phyloP scores from a whole-genome alignment of 1,140 invertebrate species.

The Harpegnathos saltator region DNA sequence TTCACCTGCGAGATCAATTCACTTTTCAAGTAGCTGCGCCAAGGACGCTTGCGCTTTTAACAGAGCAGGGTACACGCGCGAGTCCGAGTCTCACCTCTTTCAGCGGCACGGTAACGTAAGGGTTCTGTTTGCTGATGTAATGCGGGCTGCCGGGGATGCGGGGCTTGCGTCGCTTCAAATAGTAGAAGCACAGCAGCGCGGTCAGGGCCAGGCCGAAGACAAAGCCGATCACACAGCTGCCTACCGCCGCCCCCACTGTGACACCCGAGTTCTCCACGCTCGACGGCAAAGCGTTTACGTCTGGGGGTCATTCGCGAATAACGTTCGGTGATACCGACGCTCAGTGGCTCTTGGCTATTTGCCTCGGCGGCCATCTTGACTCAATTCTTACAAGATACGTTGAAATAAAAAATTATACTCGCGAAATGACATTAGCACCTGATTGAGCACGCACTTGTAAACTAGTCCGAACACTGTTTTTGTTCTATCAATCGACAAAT shows the following conservation, averaged over 20 bases:
- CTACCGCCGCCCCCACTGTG: constrained; percentile 87
- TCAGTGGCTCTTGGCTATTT: no score
- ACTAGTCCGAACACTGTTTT: no score
- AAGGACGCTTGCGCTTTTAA: not conserved
- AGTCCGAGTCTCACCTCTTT: constrained; percentile 87
- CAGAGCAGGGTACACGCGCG: no score
- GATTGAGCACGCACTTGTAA: no score
- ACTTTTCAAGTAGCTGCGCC: not conserved
- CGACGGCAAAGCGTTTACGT: constrained; percentile 81
- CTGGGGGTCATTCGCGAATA: constrained; percentile 63
- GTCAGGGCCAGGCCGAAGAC: constrained; percentile 83
- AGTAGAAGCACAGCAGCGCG: constrained; percentile 82
- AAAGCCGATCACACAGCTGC: constrained; percentile 86
- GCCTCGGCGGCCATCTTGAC: no score
- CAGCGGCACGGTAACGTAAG: constrained; percentile 92
- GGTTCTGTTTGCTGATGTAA: constrained; percentile 93
- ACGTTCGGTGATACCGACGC: no score
- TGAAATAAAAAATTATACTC: no score
- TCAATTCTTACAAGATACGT: no score
- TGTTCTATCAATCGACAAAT: no score
- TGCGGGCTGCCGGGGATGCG: constrained; percentile 90
- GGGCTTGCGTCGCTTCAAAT: constrained; percentile 83
- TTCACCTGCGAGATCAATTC: constrained; percentile 77
- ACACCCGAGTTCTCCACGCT: constrained; percentile 84
- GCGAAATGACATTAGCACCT: no score